Base-by-base conservation (phyloP, 2,888 invertebrate species). In the Nudaria mundana region DNA sequence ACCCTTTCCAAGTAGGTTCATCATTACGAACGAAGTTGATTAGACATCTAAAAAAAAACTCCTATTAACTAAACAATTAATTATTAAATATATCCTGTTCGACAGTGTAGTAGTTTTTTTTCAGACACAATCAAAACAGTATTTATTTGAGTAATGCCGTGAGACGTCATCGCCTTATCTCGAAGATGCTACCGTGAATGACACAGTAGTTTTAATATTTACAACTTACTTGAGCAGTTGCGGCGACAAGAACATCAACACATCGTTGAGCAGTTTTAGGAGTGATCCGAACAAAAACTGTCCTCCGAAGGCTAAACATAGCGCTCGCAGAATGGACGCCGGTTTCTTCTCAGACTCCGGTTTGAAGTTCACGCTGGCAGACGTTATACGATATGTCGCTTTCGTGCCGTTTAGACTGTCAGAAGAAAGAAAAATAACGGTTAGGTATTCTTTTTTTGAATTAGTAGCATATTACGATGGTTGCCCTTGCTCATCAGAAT, bases 171-270 rank as follows among this genome's bases (percentile, higher is more conserved):
- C 16, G 14, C 14, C 10, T 14, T 18, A 18, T 12, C 13, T 14
- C 22, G 13, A 26, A 14, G 20, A 37, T 16, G n/a, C 13, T 12
- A 20, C 16, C 20, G 38, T 38, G 1, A 5, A 16, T 42, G 42
- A 48, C 40, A 46, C 20, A 11, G 37, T 40, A 37, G 38, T 36
- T n/a, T 32, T 11, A 25, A 25, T 18, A 12, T 11, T 18, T 16
- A 12, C n/a, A 22, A 66, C 76, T 92, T 87, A 97, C 97, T 92
- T 93, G 45, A 98, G 90, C 62, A 99, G 89, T 79, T 96, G 94
- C 0, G 99, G 99, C 59, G 96, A 97, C 26, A 95, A 91, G 81
- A 99, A 99, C 52, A 95, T 95, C 37, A 98, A 78, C 10, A 94
- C 49, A 81, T 98, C 98, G 66, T 96, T 95, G 23, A 93, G 65